Evolutionary conservation across 2,797 vertebrate genomes (phyloP), one percentile per base, ranked within the genome.

Genomic region (Furcifer pardalis): DNA sequence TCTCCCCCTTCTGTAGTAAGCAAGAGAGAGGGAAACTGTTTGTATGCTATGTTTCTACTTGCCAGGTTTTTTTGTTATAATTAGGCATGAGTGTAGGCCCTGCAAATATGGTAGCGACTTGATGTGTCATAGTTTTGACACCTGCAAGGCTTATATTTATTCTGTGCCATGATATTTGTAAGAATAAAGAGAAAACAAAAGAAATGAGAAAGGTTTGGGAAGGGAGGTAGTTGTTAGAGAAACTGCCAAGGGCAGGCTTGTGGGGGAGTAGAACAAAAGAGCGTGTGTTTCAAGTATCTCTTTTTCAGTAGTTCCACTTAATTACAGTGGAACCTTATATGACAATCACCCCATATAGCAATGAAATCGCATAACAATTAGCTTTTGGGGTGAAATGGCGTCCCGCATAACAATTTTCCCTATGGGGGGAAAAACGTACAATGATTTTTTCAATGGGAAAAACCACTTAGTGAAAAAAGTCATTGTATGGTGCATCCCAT

Each of bases 261-360:
- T 56, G 83, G 59, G 42, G 27, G 46, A 7, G 19, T 46, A 68
- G 42, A 79, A n/a, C 32, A 60, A 44, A 60, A 44, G 1, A 0
- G 0, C 44, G 25, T 1, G 3, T 10, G 15, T 2, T 3, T 9
- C 66, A 79, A 30, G 32, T 10, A 27, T 8, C 30, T 65, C 59
- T 74, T 76, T 40, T 62, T 44, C n/a, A 49, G 23, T 15, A 1
- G 66, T 89, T 83, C 83, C 83, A 13, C 12, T 66, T 88, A 75
- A 87, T 4, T 27, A 59, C n/a, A n/a, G n/a, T n/a, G n/a, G n/a
- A n/a, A n/a, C n/a, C n/a, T n/a, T n/a, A n/a, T n/a, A n/a, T n/a
- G n/a, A n/a, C n/a, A n/a, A n/a, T n/a, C n/a, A n/a, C n/a, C n/a
- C n/a, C n/a, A n/a, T n/a, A n/a, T n/a, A n/a, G n/a, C n/a, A n/a